phyloP scores from a whole-genome alignment of 2,113 vertebrate genomes.

The Sterna hirundo region DNA sequence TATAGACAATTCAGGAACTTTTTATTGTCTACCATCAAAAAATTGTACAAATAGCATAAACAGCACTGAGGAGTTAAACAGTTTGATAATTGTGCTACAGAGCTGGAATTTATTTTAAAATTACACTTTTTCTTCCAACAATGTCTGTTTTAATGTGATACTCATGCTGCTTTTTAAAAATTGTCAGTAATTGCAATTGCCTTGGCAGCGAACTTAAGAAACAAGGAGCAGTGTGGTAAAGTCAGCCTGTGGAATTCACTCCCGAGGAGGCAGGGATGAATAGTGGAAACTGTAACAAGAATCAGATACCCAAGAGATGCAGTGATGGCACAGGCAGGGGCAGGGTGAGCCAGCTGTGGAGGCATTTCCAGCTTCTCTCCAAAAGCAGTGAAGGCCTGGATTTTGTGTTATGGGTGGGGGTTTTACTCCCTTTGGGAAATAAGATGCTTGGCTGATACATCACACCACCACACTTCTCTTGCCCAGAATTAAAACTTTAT shows the following conservation, averaged over 20 bases:
- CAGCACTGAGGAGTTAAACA: background rate
- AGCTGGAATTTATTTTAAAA: background rate
- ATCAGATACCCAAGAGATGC: background rate
- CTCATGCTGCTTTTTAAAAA: background rate
- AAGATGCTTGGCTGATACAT: background rate
- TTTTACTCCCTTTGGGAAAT: background rate
- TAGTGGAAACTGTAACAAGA: background rate
- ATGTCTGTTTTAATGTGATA: background rate
- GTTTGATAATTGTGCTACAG: background rate
- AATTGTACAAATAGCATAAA: background rate
- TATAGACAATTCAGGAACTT: accelerated
- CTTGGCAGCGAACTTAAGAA: background rate
- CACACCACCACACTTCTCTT: background rate
- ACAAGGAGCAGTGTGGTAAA: background rate
- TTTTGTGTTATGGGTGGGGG: background rate
- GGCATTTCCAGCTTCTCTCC: accelerated
- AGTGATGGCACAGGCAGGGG: background rate
- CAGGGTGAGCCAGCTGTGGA: background rate
- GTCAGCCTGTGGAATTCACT: background rate
- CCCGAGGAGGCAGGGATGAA: background rate
- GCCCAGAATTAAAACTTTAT: background rate
- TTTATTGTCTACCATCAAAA: background rate
- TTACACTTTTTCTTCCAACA: background rate
- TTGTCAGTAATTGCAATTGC: background rate
- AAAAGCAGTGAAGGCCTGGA: background rate